Evolutionary conservation across 2,797 vertebrate genomes (phyloP), one percentile per base, ranked within the genome.

Genomic region (Hippopotamyrus pictus): DNA sequence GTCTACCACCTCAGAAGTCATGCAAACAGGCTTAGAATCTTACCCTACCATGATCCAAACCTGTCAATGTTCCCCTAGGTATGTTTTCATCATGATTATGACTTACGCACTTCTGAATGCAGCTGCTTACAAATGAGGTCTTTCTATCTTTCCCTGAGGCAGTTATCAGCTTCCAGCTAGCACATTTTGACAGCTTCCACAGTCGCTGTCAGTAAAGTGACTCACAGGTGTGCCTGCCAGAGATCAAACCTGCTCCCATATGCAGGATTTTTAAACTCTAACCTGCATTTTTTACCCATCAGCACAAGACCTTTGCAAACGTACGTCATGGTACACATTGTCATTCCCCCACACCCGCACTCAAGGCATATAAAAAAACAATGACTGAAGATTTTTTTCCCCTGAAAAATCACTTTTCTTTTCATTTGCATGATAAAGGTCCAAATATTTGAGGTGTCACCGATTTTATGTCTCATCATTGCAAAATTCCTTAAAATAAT

Each of bases 161-260:
- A 82, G 76, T 11, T n/a, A 82, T 82, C 76, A 46, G 76, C 76
- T 82, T 79, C 41, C 41, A 82, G 82, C 82, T 46, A 46, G 82
- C 82, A 85, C 48, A 51, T 85, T 85, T 12, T 85, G 82, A 85
- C 48, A 85, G 48, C 48, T 85, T 85, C 82, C 22, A 1, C 44
- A 85, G 82, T 85, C 48, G 8, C 44, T 85, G 44, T 85, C 82
- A 85, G 44, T 51, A 85, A 54, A 54, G 37, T 46, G 50, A 89
- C 41, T 83, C n/a, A 89, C 53, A 44, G 50, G 76, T 82, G 19
- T 4, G 41, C 19, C 76, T 82, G 76, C 76, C 76, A 82, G 76
- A 82, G 19, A 82, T 44, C 41, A 82, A 82, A 46, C 76, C 76
- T 46, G 76, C 76, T 82, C 41, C 41, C 41, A 44, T n/a, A 82